Base-by-base conservation (phyloP, 2,113 vertebrate genomes). In the Pelmatolapia mariae region DNA sequence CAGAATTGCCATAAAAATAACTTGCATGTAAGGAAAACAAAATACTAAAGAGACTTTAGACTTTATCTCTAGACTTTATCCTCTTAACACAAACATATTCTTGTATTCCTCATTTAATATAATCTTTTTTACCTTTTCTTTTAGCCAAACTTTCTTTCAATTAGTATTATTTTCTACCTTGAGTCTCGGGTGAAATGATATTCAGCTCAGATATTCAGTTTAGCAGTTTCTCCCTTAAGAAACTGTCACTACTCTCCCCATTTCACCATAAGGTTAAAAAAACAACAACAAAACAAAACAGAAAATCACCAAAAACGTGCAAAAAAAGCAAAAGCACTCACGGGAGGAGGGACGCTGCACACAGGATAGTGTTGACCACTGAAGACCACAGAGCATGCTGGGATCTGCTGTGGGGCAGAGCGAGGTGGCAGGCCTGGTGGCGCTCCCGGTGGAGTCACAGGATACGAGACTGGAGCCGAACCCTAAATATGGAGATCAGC, bases 371-470 rank as follows among this genome's bases (percentile, higher is more conserved):
- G 98, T 92, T 99, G 99, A 73, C 98, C 98, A 86, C 98, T 98
- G 96, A 99, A 99, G 93, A 99, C 99, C 89, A 99, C 98, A 7
- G 98, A 99, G 95, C 99, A 99, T 13, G 98, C 97, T 73, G 98
- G 97, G 87, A 99, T 98, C 92, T 99, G 99, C 76, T 99, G 98
- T 22, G 98, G 98, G 3, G 98, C 92, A 29, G 97, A 98, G 95
- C 98, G 98, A 82, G 98, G 97, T 4, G 98, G 98, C 86, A 99
- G 97, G 59, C 97, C 98, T 24, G 99, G 98, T 0, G 98, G 97
- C 10, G 97, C 97, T 83, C 99, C 97, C 0, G 97, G 98, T 52
- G 94, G 94, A 83, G 98, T 98, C 83, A 99, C 95, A 3, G 98
- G 97, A 89, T 99, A 99, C 0, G 99, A 98, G 54, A 98, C 98